A percentile compares a stretch with the other conserved stretches of the same genome.
Evolutionary conservation across 2,113 vertebrate species (phyloP).

Genomic region (Uria aalge): DNA sequence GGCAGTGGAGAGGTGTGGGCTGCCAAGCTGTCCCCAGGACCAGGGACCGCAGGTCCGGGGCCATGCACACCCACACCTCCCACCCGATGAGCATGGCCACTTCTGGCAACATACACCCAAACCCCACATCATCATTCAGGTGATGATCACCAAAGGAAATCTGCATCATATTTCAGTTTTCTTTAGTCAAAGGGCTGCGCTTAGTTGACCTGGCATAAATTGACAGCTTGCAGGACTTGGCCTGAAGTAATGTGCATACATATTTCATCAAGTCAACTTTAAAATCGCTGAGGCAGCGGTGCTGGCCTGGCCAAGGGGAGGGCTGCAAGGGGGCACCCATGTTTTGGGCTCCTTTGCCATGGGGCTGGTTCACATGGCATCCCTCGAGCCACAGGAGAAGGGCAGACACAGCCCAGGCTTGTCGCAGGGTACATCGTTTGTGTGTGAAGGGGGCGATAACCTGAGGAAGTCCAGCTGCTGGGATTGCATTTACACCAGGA

Average conservation of each 20-base stretch:
- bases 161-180: not conserved
- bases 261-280: constrained; percentile 56
- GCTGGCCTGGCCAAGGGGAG: not conserved
- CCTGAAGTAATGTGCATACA: not conserved
- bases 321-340: not conserved
- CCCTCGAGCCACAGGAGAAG: rapidly evolving
- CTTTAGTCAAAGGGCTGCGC: not conserved
- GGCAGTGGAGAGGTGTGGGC: not conserved
- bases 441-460: too few relatives aligned
- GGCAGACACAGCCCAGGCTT: too few relatives aligned
- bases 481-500: not conserved
- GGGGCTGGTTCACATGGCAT: rapidly evolving
- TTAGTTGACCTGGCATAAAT: constrained; percentile 21
- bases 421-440: rapidly evolving
- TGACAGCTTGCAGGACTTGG: not conserved
- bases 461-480: not conserved
- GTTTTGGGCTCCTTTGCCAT: not conserved
- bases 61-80: not conserved
- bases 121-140: not conserved
- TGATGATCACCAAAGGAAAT: not conserved
- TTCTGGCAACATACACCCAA: not conserved
- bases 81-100: not conserved
- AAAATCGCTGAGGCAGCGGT: not conserved
- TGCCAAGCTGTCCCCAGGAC: not conserved
- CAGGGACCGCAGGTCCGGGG: rapidly evolving